Percentiles rank a stretch among this genome's conserved stretches.
Evolutionary conservation across 2,888 invertebrate species (phyloP).

Genomic region (Cheilosia variabilis): DNA sequence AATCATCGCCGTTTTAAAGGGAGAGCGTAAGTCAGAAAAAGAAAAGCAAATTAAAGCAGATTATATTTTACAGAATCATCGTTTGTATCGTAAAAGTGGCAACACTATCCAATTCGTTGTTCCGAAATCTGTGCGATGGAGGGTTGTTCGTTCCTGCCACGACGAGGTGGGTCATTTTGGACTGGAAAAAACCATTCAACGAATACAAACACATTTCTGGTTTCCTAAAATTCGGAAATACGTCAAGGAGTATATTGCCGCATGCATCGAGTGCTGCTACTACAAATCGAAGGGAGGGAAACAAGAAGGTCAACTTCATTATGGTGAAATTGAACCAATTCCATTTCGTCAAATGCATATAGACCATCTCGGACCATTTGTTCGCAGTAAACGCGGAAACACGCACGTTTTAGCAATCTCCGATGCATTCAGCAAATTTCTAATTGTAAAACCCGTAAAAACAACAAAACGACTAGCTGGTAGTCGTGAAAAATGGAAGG

Average conservation of each 20-base stretch:
- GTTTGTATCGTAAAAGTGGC: conserved; percentile 40
- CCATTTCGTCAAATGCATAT: conserved; percentile 71
- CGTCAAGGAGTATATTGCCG: conserved; percentile 23
- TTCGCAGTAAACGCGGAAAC: conserved; percentile 28
- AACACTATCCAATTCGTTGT: conserved; percentile 50
- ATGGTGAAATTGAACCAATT: conserved; percentile 54
- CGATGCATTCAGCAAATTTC: conserved; percentile 57
- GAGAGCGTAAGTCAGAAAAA: conserved; percentile 41
- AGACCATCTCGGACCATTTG: conserved; percentile 72
- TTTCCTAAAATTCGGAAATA: conserved; percentile 60
- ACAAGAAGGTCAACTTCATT: conserved; percentile 7
- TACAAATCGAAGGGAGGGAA: conserved; percentile 10
- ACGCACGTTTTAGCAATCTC: conserved; percentile 41
- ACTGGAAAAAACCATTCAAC: conserved; percentile 68
- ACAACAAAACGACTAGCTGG: conserved; percentile 18
- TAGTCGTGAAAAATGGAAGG: conserved; percentile 33
- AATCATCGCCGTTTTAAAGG: conserved; percentile 49
- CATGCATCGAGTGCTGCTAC: conserved; percentile 57
- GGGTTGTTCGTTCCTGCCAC: conserved; percentile 64
- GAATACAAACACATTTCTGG: conserved; percentile 61
- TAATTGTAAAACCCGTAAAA: conserved; percentile 56
- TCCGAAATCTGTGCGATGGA: conserved; percentile 60
- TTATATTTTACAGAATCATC: conserved; percentile 49
- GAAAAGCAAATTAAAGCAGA: conserved; percentile 52
- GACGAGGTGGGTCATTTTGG: conserved; percentile 70